Percentiles rank a stretch among this genome's conserved stretches.
Conservation (phyloP, 2,797 vertebrate species). For the Glyptemys insculpta region DNA sequence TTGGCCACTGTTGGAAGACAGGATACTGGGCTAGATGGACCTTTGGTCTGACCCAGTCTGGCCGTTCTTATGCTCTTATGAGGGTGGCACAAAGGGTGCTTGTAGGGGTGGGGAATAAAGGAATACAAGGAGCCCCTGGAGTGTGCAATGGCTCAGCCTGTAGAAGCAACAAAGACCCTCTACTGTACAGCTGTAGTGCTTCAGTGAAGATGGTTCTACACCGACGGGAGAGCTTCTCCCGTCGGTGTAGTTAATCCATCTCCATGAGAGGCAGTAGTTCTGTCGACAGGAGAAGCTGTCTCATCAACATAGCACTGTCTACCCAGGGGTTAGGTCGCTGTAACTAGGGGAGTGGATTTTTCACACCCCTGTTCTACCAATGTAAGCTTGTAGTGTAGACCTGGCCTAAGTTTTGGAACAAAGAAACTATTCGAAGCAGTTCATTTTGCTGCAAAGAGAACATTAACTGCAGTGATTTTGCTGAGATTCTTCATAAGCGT, state of each 20-base stretch:
- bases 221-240: not conserved
- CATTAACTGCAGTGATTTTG: not conserved
- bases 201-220: not conserved
- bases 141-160: accelerated
- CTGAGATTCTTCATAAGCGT: not conserved
- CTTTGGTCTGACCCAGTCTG: too few species aligned
- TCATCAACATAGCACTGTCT: not conserved
- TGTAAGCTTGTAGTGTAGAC: not conserved
- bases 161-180: accelerated
- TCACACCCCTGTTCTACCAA: not conserved
- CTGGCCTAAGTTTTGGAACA: not conserved
- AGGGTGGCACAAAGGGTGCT: not conserved
- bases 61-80: too few species aligned
- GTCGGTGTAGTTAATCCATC: not conserved
- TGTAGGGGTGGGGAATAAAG: not conserved
- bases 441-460: not conserved
- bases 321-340: not conserved
- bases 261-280: not conserved
- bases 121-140: not conserved
- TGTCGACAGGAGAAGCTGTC: not conserved
- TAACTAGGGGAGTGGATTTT: not conserved
- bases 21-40: too few species aligned
- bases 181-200: not conserved
- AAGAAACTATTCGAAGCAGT: not conserved
- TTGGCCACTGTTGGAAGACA: too few species aligned